Percentiles rank a stretch among this genome's conserved stretches.
These are phyloP conservation scores for Ambastaia sidthimunki DNA, from an alignment of 2,797 vertebrate genomes.

Conservation along the genomic window DNA sequence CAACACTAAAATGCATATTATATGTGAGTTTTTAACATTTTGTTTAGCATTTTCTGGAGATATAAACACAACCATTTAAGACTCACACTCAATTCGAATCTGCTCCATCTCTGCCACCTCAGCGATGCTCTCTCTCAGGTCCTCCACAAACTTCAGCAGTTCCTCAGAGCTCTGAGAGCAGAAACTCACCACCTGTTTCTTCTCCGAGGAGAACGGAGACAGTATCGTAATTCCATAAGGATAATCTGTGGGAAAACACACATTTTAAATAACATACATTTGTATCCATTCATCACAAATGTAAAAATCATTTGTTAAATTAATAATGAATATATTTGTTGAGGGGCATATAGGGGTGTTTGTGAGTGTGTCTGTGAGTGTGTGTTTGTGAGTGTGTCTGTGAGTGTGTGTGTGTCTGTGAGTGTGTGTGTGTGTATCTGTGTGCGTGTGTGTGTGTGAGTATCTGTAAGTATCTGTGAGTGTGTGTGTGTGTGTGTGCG, in stretches of 20 bases:
- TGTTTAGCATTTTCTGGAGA: too few relatives aligned
- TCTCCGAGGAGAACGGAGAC: slow-evolving; percentile 94
- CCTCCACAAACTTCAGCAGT: slow-evolving; percentile 96
- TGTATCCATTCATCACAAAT: too few relatives aligned
- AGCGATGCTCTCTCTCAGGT: slow-evolving; percentile 94
- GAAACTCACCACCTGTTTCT: slow-evolving; percentile 96
- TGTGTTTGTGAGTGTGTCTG: background rate
- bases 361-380: background rate
- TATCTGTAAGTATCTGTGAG: too few relatives aligned
- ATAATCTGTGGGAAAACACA: slow-evolving; percentile 80
- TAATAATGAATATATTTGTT: too few relatives aligned
- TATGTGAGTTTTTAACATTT: background rate
- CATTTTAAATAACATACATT: background rate
- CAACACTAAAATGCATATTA: background rate
- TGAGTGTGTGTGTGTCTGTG: slow-evolving; percentile 64
- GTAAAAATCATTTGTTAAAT: too few relatives aligned
- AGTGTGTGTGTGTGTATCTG: too few relatives aligned
- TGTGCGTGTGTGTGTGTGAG: too few relatives aligned
- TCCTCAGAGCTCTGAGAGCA: slow-evolving; percentile 94
- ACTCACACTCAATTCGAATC: slow-evolving; percentile 98
- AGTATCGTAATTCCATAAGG: slow-evolving; percentile 95
- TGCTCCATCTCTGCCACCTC: slow-evolving; percentile 99
- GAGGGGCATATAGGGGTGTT: too few relatives aligned
- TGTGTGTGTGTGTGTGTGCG: too few relatives aligned
- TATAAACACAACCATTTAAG: background rate